These are phyloP conservation scores for Micrasema minimum DNA, from an alignment of 1,140 invertebrate species.

Conservation along the genomic window DNA sequence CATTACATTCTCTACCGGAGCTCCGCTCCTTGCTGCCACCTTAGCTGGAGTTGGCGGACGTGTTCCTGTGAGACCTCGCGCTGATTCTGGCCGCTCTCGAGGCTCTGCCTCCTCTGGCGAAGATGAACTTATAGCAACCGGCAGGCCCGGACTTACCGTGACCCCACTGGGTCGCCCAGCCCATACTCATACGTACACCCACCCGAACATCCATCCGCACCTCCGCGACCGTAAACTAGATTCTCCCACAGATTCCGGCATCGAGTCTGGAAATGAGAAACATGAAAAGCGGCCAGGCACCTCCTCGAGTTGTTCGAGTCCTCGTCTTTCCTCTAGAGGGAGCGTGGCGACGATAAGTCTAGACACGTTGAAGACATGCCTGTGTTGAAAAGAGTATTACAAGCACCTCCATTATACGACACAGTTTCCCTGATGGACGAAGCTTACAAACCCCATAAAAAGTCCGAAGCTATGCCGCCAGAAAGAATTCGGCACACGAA, in stretches of 20 bases:
- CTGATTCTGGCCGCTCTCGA: constrained; percentile 74
- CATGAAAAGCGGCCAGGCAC: constrained; percentile 78
- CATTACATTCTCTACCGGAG: constrained; percentile 71
- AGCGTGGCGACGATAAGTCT: constrained; percentile 74
- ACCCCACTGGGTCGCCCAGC: constrained; percentile 71
- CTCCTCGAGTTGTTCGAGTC: constrained; percentile 87
- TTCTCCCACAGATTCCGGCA: constrained; percentile 91
- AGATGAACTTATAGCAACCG: constrained; percentile 72
- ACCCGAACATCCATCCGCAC: constrained; percentile 63
- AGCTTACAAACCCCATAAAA: constrained; percentile 94
- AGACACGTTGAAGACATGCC: constrained; percentile 89
- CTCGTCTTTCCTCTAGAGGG: constrained; percentile 85
- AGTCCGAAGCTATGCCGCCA: constrained; percentile 85
- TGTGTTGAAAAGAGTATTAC: constrained; percentile 88
- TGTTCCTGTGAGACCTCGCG: constrained; percentile 75
- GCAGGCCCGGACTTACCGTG: constrained; percentile 74
- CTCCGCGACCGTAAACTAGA: constrained; percentile 83
- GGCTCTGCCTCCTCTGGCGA: constrained; percentile 77
- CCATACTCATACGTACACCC: constrained; percentile 61
- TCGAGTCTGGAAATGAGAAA: constrained; percentile 91
- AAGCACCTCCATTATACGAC: constrained; percentile 89
- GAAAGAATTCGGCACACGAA: constrained; percentile 81
- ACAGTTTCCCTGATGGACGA: constrained; percentile 92
- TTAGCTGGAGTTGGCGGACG: constrained; percentile 71
- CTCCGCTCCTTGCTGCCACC: constrained; percentile 81